These are phyloP conservation scores for Oryzias melastigma DNA, from an alignment of 2,113 vertebrate genomes.

Conservation along the genomic window DNA sequence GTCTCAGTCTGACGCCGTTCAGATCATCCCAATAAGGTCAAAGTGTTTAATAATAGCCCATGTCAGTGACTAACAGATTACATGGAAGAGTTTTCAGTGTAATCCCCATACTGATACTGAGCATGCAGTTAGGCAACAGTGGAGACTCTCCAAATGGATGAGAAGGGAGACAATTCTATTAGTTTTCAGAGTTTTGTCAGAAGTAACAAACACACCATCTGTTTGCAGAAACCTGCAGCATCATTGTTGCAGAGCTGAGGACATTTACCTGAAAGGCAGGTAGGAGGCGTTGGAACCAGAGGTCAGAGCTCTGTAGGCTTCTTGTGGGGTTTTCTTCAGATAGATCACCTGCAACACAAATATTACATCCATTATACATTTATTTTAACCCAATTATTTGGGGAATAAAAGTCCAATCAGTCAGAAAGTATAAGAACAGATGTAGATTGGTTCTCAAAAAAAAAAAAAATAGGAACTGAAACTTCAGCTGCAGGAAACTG, in stretches of 20 bases:
- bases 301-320: conserved; percentile 86
- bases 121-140: too few relatives aligned
- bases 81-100: too few relatives aligned
- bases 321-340: conserved; percentile 95
- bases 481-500: too few relatives aligned
- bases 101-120: too few relatives aligned
- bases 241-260: background rate
- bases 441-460: background rate
- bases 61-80: too few relatives aligned
- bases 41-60: too few relatives aligned
- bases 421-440: background rate
- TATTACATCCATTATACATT: background rate
- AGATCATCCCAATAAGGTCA: too few relatives aligned
- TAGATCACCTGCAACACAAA: conserved; percentile 85
- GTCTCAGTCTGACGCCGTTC: too few relatives aligned
- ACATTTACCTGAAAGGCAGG: conserved; percentile 92
- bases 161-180: too few relatives aligned
- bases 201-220: too few relatives aligned
- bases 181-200: too few relatives aligned
- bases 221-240: background rate
- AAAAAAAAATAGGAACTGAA: background rate
- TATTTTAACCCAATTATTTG: background rate
- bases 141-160: too few relatives aligned
- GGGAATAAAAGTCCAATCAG: background rate
- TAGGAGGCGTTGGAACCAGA: conserved; percentile 91